Base-by-base conservation (phyloP, 1,140 invertebrate species). In the Bombus picipes region DNA sequence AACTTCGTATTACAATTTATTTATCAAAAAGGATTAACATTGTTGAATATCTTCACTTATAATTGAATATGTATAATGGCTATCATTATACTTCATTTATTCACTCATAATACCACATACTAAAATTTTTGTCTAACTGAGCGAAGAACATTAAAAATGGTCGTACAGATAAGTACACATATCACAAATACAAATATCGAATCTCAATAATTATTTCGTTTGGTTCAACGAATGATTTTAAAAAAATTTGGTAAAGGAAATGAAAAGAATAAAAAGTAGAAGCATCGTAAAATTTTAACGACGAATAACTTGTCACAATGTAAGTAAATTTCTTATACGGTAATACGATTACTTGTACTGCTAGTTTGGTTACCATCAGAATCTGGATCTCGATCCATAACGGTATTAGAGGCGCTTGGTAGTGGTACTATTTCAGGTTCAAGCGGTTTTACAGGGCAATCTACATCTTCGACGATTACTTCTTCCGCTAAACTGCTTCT, bases 401-500 rank as follows among this genome's bases (percentile, higher is more conserved):
- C 81, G 62, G 74, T 68, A 73, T 77, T 76, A 70, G 89, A 78
- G 3, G 82, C 70, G 59, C 72, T 82, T 15, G 92, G 83, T 87
- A 93, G 47, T 32, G 93, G 92, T 37, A 94, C 78, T 80, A 94
- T 87, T 89, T 95, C 94, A 22, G 93, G 93, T 83, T 94, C 91
- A 18, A 93, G 85, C 3, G 93, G 92, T 81, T 94, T 94, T 70
- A 91, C 90, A n/a, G 89, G 39, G 47, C 90, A 91, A 76, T 95
- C 92, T 34, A 89, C 72, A 71, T 95, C 94, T 74, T 95, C 94
- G 2, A 94, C 94, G 10, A 94, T 92, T 8, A 94, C 96, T 92
- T 96, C 96, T 93, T 97, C 97, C 0, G 96, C 96, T 87, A 96
- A 93, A 87, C 96, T 96, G 88, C 96, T 96, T 77, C 96, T 96